phyloP scores from a whole-genome alignment of 2,888 invertebrate genomes.

The Anoncus sp. region DNA sequence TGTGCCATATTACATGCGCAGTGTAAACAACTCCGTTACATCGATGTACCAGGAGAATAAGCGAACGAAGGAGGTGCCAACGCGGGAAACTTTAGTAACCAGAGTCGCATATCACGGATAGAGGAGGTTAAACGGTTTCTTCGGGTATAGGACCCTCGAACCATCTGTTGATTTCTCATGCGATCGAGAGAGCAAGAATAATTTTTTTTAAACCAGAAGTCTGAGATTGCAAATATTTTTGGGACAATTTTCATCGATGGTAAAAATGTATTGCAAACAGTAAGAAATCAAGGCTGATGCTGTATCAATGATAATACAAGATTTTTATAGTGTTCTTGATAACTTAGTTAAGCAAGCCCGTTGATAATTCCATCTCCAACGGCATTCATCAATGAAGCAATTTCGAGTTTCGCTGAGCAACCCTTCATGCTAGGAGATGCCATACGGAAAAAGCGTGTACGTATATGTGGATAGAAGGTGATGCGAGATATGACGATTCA shows the following conservation, averaged over 20 bases:
- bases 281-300: not conserved
- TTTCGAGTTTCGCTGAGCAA: not conserved
- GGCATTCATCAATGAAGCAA: not conserved
- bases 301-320: not conserved
- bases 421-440: not conserved
- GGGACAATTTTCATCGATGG: not conserved
- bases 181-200: not conserved
- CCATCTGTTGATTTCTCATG: conserved; percentile 9
- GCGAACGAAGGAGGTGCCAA: conserved; percentile 77
- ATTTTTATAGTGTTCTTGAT: not conserved
- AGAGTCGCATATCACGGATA: conserved; percentile 80
- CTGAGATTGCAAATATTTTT: not conserved
- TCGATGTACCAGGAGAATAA: conserved; percentile 80
- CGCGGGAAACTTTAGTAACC: conserved; percentile 81
- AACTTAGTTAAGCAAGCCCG: not conserved
- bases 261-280: not conserved
- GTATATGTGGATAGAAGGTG: conserved; percentile 32
- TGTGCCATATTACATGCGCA: conserved; percentile 82
- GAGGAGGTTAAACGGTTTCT: conserved; percentile 74
- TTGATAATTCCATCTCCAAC: not conserved
- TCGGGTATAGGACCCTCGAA: conserved; percentile 41
- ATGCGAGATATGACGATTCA: conserved; percentile 75
- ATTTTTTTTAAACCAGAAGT: not conserved
- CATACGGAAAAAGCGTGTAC: not conserved
- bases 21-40: conserved; percentile 83